Evolutionary conservation across 2,888 invertebrate species (phyloP).

Genomic region (Caenorhabditis sp.): DNA sequence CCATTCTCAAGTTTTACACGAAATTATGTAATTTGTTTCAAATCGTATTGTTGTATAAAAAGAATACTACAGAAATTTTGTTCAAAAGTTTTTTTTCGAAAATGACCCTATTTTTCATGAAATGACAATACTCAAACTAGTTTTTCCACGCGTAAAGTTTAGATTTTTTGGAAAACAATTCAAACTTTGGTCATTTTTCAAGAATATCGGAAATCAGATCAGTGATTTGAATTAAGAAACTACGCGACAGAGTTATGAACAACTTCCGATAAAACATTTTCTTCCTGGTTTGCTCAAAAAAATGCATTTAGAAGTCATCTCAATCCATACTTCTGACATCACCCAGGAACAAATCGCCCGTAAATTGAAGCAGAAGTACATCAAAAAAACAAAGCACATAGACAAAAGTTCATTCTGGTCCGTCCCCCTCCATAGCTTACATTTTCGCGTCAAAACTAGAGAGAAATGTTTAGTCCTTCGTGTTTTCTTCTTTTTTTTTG

Average conservation of each 20-base stretch:
- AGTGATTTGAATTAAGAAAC: background rate
- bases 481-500: slow-evolving; percentile 10
- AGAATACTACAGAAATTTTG: too few species aligned
- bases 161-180: too few species aligned
- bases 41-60: too few species aligned
- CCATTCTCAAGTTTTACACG: too few species aligned
- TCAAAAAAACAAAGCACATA: slow-evolving; percentile 13
- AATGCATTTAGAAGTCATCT: background rate
- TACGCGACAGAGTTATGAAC: background rate
- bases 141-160: too few species aligned
- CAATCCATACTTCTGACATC: background rate
- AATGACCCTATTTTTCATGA: background rate
- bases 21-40: too few species aligned
- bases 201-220: background rate
- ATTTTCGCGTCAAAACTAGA: slow-evolving; percentile 16
- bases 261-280: background rate
- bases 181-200: too few species aligned
- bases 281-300: too few species aligned
- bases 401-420: slow-evolving; percentile 33
- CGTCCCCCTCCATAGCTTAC: slow-evolving; percentile 2
- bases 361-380: slow-evolving; percentile 2
- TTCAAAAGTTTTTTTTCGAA: background rate
- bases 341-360: slow-evolving; percentile 2
- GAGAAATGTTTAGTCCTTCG: slow-evolving; percentile 36
- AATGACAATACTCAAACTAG: too few species aligned